Evolutionary conservation across 1,140 invertebrate genomes (phyloP).

Genomic region (Pseudomyrmex flavicornis): DNA sequence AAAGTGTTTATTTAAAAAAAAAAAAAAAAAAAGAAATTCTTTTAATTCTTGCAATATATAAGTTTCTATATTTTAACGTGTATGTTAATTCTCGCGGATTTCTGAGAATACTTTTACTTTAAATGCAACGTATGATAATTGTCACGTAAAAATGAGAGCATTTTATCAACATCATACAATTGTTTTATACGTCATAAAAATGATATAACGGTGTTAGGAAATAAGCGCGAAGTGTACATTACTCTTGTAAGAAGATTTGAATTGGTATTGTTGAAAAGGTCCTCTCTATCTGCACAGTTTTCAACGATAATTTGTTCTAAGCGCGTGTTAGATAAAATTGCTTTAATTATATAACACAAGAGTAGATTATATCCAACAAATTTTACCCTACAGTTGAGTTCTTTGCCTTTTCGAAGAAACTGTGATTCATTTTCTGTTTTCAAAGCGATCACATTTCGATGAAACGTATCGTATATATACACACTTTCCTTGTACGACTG

Average conservation of each 20-base stretch:
- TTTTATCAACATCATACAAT: neutral
- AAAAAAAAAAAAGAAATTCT: neutral
- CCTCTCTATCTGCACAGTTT: neutral
- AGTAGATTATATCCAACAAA: neutral
- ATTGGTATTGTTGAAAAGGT: neutral
- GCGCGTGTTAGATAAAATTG: neutral
- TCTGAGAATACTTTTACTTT: slow-evolving; percentile 3
- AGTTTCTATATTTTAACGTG: neutral
- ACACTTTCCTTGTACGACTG: slow-evolving; percentile 15
- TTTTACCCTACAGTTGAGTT: neutral
- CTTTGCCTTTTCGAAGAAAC: too few species aligned
- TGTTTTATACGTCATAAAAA: neutral
- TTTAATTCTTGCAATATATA: neutral
- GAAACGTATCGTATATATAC: slow-evolving; percentile 8
- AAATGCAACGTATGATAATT: neutral
- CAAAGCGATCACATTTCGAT: neutral
- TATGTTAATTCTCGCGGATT: neutral
- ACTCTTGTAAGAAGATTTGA: neutral
- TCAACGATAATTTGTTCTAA: neutral
- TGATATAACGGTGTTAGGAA: neutral
- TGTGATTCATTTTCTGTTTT: slow-evolving; percentile 10
- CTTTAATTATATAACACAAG: neutral
- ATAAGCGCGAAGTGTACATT: neutral
- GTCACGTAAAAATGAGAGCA: neutral
- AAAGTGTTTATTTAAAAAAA: too few species aligned